Evolutionary conservation across 2,888 invertebrate genomes (phyloP).

Genomic region (Drosophila siamana): DNA sequence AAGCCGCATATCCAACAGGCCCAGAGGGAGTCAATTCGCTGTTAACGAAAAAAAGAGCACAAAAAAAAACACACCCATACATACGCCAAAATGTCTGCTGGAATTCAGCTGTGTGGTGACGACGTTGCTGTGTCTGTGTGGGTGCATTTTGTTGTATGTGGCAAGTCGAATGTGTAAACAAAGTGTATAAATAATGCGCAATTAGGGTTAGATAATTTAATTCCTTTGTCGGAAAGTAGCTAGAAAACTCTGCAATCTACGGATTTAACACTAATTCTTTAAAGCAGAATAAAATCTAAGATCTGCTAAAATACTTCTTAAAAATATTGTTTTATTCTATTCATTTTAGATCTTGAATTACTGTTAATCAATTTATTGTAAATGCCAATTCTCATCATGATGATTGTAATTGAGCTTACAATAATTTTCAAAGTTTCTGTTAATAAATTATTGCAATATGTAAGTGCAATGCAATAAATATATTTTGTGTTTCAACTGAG

Average conservation of each 20-base stretch:
- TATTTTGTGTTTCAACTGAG: not conserved
- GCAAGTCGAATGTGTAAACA: conserved; percentile 1
- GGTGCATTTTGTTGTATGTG: not conserved
- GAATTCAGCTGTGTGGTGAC: conserved; percentile 1
- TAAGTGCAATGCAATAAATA: too few species aligned
- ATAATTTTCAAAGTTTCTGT: too few species aligned
- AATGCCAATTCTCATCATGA: too few species aligned
- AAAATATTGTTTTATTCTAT: too few species aligned
- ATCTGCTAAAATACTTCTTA: too few species aligned
- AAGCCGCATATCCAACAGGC: conserved; percentile 13
- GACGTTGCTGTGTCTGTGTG: not conserved
- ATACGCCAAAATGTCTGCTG: conserved; percentile 2
- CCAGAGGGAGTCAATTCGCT: conserved; percentile 8
- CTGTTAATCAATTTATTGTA: too few species aligned
- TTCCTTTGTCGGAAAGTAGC: not conserved
- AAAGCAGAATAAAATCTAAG: too few species aligned
- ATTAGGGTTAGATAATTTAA: conserved; percentile 18
- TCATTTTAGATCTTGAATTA: too few species aligned
- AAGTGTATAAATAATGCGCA: conserved; percentile 10
- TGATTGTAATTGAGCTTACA: too few species aligned
- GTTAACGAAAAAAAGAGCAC: conserved; percentile 6
- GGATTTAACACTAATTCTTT: too few species aligned
- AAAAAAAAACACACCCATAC: not conserved
- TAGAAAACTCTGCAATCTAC: too few species aligned
- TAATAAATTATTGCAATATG: too few species aligned